Percentiles rank a stretch among this genome's conserved stretches.
Evolutionary conservation across 1,140 invertebrate species (phyloP).

Genomic region (Aphidius ervi): DNA sequence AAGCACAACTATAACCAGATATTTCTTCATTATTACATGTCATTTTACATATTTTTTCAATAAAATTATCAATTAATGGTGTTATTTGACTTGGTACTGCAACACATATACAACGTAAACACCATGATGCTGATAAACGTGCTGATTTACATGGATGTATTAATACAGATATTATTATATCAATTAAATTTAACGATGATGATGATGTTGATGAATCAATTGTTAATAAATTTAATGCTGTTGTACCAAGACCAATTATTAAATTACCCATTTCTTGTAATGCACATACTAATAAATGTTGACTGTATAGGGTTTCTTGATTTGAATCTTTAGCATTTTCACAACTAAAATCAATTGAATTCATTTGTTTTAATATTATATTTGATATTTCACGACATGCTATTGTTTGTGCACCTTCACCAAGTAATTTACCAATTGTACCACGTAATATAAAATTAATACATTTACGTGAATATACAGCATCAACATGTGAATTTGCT

Average conservation of each 20-base stretch:
- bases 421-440: conserved; percentile 87
- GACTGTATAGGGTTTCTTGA: conserved; percentile 86
- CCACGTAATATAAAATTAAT: conserved; percentile 92
- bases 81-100: conserved; percentile 92
- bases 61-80: conserved; percentile 84
- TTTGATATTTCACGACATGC: conserved; percentile 93
- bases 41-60: conserved; percentile 82
- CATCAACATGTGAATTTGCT: conserved; percentile 92
- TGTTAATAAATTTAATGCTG: conserved; percentile 80
- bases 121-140: conserved; percentile 90
- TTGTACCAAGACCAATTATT: conserved; percentile 84
- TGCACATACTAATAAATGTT: conserved; percentile 90
- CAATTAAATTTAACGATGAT: conserved; percentile 69
- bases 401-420: conserved; percentile 93
- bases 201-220: conserved; percentile 35
- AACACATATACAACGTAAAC: conserved; percentile 84
- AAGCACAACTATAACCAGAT: conserved; percentile 86
- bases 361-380: conserved; percentile 92
- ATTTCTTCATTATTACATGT: conserved; percentile 91
- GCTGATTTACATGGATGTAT: conserved; percentile 91
- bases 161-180: conserved; percentile 70
- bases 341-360: conserved; percentile 85
- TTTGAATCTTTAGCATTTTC: conserved; percentile 87
- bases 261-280: conserved; percentile 87
- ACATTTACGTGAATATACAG: conserved; percentile 96